A percentile compares a stretch with the other conserved stretches of the same genome.
These are phyloP conservation scores for Perizoma flavofasciatum DNA, from an alignment of 2,888 invertebrate species.

Conservation along the genomic window DNA sequence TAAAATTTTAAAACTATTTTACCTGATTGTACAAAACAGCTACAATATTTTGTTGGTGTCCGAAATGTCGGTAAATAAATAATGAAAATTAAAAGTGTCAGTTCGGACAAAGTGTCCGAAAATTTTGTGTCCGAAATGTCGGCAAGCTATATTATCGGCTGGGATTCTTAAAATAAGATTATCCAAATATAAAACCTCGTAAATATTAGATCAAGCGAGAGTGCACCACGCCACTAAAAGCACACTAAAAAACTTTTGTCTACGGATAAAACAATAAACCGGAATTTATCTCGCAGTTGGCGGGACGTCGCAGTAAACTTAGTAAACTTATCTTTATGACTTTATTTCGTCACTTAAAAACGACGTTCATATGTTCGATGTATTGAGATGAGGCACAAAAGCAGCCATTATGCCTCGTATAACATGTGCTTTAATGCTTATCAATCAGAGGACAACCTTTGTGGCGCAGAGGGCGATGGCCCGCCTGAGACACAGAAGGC, in stretches of 20 bases:
- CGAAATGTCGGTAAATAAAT: too few species aligned
- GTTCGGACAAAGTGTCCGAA: too few species aligned
- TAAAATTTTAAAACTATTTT: too few species aligned
- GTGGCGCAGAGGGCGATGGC: too few species aligned
- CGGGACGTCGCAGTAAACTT: slow-evolving; percentile 58
- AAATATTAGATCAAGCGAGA: slow-evolving; percentile 63
- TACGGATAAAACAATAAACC: slow-evolving; percentile 73
- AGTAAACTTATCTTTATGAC: slow-evolving; percentile 69
- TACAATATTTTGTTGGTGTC: too few species aligned
- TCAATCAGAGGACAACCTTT: slow-evolving; percentile 20
- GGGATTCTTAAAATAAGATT: slow-evolving; percentile 13
- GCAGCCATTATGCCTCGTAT: slow-evolving; percentile 41
- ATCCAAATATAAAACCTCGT: slow-evolving; percentile 58
- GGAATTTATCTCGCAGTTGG: slow-evolving; percentile 51
- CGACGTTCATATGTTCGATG: slow-evolving; percentile 64
- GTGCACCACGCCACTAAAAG: slow-evolving; percentile 63
- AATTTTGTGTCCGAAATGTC: too few species aligned
- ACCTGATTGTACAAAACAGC: too few species aligned
- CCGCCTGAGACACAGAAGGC: too few species aligned
- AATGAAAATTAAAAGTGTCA: too few species aligned
- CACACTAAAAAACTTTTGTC: slow-evolving; percentile 65
- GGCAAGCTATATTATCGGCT: too few species aligned
- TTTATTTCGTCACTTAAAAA: slow-evolving; percentile 69
- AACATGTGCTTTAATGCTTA: slow-evolving; percentile 37
- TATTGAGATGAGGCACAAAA: slow-evolving; percentile 40